A percentile compares a stretch with the other conserved stretches of the same genome.
These are phyloP conservation scores for Eretmocerus hayati DNA, from an alignment of 2,888 invertebrate genomes.

Conservation along the genomic window DNA sequence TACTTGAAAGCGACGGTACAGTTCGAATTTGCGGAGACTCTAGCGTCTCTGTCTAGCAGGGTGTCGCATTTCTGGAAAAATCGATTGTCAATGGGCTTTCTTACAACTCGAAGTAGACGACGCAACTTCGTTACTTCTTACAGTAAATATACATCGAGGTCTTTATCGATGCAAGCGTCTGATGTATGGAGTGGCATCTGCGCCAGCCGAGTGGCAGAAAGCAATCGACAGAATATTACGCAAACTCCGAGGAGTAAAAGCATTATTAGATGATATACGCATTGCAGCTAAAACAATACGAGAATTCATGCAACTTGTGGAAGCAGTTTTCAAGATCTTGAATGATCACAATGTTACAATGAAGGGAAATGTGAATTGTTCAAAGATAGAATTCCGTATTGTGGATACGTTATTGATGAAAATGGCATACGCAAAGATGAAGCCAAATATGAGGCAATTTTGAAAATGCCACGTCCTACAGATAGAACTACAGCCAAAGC, in stretches of 20 bases:
- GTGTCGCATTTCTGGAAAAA: no score
- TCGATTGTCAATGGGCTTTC: no score
- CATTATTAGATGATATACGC: slow-evolving; percentile 30
- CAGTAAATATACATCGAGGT: no score
- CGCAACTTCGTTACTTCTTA: no score
- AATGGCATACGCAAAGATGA: slow-evolving; percentile 11
- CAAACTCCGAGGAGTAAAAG: slow-evolving; percentile 29
- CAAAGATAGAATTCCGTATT: slow-evolving; percentile 8
- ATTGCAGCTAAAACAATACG: background rate
- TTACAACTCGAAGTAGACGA: no score
- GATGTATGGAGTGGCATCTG: no score
- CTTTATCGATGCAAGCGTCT: no score
- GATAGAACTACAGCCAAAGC: slow-evolving; percentile 11
- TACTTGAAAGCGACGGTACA: no score
- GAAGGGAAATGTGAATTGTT: slow-evolving; percentile 11
- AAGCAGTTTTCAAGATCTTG: slow-evolving; percentile 1
- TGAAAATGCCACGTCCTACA: slow-evolving; percentile 24
- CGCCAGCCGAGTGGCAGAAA: no score
- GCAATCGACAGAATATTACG: no score
- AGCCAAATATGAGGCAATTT: slow-evolving; percentile 16
- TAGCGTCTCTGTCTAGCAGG: no score
- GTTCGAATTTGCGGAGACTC: no score
- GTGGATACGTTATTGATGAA: slow-evolving; percentile 15
- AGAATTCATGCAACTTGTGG: background rate
- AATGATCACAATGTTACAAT: slow-evolving; percentile 9